These are phyloP conservation scores for Oreochromis grahami DNA, from an alignment of 2,797 vertebrate species.

Conservation along the genomic window DNA sequence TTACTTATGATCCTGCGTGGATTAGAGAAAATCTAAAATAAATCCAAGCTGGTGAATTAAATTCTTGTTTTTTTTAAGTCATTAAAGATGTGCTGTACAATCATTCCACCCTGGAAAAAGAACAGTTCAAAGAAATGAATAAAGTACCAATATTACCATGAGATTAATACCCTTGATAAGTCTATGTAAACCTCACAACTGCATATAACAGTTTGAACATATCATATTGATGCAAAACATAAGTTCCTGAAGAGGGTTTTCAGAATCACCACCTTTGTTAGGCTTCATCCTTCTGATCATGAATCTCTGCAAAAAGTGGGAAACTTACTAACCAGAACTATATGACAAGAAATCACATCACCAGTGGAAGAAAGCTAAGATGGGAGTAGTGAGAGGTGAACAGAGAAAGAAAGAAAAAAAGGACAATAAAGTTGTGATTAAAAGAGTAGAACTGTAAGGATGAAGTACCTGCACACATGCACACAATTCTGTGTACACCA, in stretches of 20 bases:
- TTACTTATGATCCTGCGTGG: rapidly evolving
- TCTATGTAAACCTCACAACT: rapidly evolving
- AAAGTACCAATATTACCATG: not conserved
- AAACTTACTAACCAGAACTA: rapidly evolving
- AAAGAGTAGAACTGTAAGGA: not conserved
- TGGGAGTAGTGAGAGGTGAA: not conserved
- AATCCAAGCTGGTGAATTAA: not conserved
- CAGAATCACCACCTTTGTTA: not conserved
- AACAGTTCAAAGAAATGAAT: not conserved
- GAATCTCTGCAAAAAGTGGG: not conserved
- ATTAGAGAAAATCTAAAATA: not conserved
- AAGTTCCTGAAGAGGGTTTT: not conserved
- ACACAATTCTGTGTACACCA: not conserved
- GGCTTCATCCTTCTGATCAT: not conserved
- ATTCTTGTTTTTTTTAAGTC: not conserved
- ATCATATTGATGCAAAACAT: not conserved
- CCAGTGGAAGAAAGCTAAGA: not conserved
- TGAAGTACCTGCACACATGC: not conserved
- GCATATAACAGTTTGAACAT: not conserved
- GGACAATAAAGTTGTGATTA: not conserved
- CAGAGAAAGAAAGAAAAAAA: not conserved
- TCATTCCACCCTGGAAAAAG: not conserved
- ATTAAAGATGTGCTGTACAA: not conserved
- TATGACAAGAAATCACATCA: not conserved
- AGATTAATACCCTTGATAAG: not conserved